phyloP scores from a whole-genome alignment of 2,888 invertebrate species.

The Pammene aurita region DNA sequence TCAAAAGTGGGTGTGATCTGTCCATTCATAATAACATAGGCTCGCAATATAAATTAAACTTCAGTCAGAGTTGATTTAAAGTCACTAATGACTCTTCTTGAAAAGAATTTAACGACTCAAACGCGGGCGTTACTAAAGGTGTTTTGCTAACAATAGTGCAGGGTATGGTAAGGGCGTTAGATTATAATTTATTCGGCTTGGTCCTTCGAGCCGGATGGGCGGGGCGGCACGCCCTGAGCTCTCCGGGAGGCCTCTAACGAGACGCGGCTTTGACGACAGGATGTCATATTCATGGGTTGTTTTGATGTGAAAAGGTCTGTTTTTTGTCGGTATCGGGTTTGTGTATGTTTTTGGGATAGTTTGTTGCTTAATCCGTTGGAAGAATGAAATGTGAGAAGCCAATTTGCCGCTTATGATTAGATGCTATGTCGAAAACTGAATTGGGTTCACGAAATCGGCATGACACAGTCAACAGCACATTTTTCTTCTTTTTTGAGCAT shows the following conservation, averaged over 20 bases:
- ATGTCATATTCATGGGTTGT: conserved; percentile 46
- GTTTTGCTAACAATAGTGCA: conserved; percentile 43
- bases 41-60: conserved; percentile 9
- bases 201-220: conserved; percentile 67
- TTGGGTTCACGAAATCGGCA: not conserved
- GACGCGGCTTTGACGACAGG: conserved; percentile 45
- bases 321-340: conserved; percentile 28
- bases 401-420: conserved; percentile 13
- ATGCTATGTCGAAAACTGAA: not conserved
- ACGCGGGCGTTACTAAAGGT: conserved; percentile 35
- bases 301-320: conserved; percentile 30
- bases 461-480: too few relatives aligned
- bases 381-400: conserved; percentile 17
- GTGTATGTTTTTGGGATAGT: conserved; percentile 19
- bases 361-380: conserved; percentile 26
- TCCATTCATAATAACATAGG: conserved; percentile 15
- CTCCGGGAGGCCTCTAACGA: conserved; percentile 64
- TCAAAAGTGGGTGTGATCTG: conserved; percentile 15
- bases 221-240: conserved; percentile 63
- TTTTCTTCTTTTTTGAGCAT: too few relatives aligned
- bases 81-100: conserved; percentile 28
- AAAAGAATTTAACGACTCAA: conserved; percentile 27
- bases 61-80: conserved; percentile 24
- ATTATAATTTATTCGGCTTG: conserved; percentile 62
- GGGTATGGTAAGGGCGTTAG: conserved; percentile 52